phyloP scores from a whole-genome alignment of 2,888 invertebrate genomes.

The Polia nebulosa region DNA sequence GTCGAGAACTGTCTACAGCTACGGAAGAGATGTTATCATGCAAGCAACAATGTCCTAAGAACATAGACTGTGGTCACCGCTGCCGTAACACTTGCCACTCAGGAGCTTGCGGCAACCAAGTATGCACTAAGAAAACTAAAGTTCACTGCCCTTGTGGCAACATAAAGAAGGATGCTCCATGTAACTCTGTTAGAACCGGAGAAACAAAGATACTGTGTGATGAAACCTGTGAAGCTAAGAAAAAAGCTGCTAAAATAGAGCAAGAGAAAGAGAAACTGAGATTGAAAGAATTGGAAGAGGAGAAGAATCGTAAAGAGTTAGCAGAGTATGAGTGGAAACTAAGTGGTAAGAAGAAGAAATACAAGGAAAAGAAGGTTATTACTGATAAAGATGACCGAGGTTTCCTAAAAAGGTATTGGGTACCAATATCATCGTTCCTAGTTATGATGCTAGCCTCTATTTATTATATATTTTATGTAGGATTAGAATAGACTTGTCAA shows the following conservation, averaged over 20 bases:
- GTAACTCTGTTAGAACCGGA: conserved; percentile 90
- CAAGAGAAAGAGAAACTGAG: conserved; percentile 90
- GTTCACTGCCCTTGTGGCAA: conserved; percentile 95
- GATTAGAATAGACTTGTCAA: conserved; percentile 37
- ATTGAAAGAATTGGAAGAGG: conserved; percentile 91
- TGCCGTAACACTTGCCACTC: conserved; percentile 94
- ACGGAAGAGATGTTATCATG: conserved; percentile 91
- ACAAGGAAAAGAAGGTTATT: conserved; percentile 86
- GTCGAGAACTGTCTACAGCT: conserved; percentile 92
- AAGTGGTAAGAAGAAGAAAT: conserved; percentile 92
- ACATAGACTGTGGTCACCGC: conserved; percentile 96
- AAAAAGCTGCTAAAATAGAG: conserved; percentile 88
- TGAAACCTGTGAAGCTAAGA: conserved; percentile 91
- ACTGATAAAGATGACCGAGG: conserved; percentile 85
- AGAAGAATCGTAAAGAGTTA: conserved; percentile 93
- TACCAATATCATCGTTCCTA: conserved; percentile 79
- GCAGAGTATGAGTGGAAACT: conserved; percentile 95
- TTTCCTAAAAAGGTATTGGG: conserved; percentile 85
- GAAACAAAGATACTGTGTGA: conserved; percentile 92
- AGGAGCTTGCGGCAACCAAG: conserved; percentile 93
- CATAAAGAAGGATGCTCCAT: conserved; percentile 93
- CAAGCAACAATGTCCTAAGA: conserved; percentile 96
- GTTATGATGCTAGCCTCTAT: conserved; percentile 73
- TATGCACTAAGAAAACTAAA: conserved; percentile 95
- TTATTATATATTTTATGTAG: conserved; percentile 72